Evolutionary conservation across 2,888 invertebrate species (phyloP).

Genomic region (Molanna angustata): DNA sequence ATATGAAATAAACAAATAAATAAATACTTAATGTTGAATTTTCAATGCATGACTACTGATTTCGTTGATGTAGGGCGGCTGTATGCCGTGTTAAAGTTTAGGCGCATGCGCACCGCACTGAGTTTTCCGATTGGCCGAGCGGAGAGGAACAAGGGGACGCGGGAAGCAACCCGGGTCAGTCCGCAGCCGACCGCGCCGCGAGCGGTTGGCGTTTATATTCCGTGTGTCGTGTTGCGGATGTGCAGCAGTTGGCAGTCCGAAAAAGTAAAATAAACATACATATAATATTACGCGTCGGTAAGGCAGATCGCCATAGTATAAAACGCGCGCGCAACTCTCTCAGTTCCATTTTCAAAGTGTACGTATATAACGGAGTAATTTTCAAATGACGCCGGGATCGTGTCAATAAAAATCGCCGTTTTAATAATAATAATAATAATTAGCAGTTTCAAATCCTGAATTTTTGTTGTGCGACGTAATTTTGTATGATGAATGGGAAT

Average conservation of each 20-base stretch:
- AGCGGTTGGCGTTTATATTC: slow-evolving; percentile 38
- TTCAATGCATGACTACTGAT: too few species aligned
- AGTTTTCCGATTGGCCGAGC: too few species aligned
- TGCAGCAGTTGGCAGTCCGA: slow-evolving; percentile 2
- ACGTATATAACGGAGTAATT: background rate
- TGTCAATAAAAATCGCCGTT: background rate
- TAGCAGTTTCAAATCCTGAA: too few species aligned
- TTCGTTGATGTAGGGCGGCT: too few species aligned
- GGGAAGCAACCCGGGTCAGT: slow-evolving; percentile 37
- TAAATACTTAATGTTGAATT: too few species aligned
- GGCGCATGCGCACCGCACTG: too few species aligned
- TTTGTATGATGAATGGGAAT: too few species aligned
- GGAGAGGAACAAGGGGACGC: slow-evolving; percentile 38
- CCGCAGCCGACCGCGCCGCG: slow-evolving; percentile 45
- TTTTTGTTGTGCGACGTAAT: too few species aligned
- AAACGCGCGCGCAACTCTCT: slow-evolving; percentile 18
- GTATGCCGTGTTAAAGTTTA: too few species aligned
- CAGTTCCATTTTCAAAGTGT: slow-evolving; percentile 12
- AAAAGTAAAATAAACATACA: background rate
- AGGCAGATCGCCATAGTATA: slow-evolving; percentile 15
- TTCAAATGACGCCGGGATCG: background rate
- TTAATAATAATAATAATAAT: background rate
- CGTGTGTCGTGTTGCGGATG: slow-evolving; percentile 21
- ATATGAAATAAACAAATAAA: too few species aligned
- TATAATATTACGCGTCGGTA: slow-evolving; percentile 22